Evolutionary conservation across 2,797 vertebrate species (phyloP).

Genomic region (Limnodromus scolopaceus): DNA sequence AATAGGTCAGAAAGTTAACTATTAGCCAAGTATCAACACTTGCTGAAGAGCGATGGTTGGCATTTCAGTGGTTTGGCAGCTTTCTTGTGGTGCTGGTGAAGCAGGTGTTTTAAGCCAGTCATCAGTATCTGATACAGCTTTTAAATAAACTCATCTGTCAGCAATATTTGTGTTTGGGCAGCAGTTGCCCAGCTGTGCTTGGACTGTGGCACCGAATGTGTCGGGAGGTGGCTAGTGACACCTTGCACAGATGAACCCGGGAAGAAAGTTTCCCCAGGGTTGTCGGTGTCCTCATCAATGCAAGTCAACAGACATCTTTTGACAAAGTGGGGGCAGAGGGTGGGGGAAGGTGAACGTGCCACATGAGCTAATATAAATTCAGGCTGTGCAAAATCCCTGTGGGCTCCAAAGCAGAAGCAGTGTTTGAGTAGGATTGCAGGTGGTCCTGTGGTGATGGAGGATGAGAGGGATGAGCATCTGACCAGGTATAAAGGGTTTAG

Average conservation of each 20-base stretch:
- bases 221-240: not conserved
- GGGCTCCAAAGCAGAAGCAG: not conserved
- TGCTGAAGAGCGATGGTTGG: not conserved
- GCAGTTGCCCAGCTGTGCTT: conserved; percentile 2
- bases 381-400: not conserved
- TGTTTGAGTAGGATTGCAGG: not conserved
- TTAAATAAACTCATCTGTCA: conserved; percentile 58
- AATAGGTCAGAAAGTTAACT: not conserved
- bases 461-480: conserved; percentile 1
- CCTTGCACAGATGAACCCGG: not conserved
- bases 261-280: not conserved
- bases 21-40: not conserved
- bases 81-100: not conserved
- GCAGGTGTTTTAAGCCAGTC: conserved; percentile 32
- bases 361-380: not conserved
- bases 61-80: not conserved
- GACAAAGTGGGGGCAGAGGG: not conserved
- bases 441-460: not conserved
- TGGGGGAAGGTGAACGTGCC: not conserved
- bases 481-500: conserved; percentile 14
- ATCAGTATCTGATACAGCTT: not conserved
- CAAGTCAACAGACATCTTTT: not conserved
- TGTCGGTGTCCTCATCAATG: not conserved
- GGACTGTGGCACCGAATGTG: not conserved
- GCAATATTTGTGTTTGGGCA: not conserved